A percentile compares a stretch with the other conserved stretches of the same genome.
Conservation (phyloP, 2,113 vertebrate species). For the Oreochromis niloticus region DNA sequence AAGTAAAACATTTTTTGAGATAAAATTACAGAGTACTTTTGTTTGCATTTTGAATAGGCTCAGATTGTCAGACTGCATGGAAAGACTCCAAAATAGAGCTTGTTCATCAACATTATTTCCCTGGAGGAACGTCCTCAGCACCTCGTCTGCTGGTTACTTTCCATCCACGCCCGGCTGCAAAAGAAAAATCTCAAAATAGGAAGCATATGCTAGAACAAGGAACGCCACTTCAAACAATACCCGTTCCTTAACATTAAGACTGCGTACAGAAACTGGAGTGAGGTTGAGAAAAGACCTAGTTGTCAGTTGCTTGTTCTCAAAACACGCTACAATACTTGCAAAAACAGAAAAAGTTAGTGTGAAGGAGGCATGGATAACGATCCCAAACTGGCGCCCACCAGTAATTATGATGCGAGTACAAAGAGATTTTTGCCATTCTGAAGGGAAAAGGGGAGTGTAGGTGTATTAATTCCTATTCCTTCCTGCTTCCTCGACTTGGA, state of each 20-base stretch:
- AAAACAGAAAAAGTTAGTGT: conserved; percentile 15
- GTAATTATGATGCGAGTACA: conserved; percentile 66
- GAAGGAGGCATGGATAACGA: conserved; percentile 47
- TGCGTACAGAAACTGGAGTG: neutral
- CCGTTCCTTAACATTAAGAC: conserved; percentile 28
- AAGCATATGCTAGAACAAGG: conserved; percentile 28
- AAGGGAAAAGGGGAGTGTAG: conserved; percentile 64
- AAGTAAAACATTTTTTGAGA: neutral
- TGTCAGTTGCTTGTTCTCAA: conserved; percentile 41
- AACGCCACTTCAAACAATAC: conserved; percentile 1
- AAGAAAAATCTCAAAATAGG: neutral
- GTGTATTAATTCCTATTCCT: conserved; percentile 68
- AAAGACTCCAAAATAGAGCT: neutral
- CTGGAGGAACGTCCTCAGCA: neutral
- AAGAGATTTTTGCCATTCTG: conserved; percentile 61
- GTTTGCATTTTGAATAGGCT: neutral
- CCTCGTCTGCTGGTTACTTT: neutral
- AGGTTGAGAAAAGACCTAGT: conserved; percentile 51
- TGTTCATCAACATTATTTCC: conserved; percentile 12
- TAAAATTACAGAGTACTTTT: neutral
- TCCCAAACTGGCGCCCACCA: conserved; percentile 61
- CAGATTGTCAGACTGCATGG: neutral
- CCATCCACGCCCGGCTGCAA: neutral
- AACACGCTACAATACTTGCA: conserved; percentile 41
- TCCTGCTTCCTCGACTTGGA: conserved; percentile 62